These are phyloP conservation scores for Sceloporus undulatus DNA, from an alignment of 2,113 vertebrate genomes.

Conservation along the genomic window DNA sequence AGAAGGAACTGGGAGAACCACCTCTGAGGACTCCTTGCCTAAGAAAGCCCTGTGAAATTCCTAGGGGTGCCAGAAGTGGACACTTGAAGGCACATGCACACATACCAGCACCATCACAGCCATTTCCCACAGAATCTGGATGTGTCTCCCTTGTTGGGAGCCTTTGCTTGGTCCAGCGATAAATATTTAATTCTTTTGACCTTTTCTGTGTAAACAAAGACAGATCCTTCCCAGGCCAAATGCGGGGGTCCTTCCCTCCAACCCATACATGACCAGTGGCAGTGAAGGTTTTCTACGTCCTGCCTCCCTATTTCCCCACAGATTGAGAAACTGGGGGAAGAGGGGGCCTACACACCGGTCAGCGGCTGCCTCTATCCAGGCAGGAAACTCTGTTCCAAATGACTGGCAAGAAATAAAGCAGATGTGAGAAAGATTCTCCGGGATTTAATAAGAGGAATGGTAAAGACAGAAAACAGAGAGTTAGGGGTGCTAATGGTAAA, in stretches of 20 bases:
- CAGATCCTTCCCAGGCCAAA: not conserved
- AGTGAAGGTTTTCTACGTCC: not conserved
- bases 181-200: conserved; percentile 23
- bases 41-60: too few species aligned
- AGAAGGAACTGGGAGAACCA: too few species aligned
- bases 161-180: not conserved
- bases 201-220: conserved; percentile 10
- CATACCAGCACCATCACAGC: too few species aligned
- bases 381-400: not conserved
- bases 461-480: too few species aligned
- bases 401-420: conserved; percentile 10
- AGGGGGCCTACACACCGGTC: not conserved
- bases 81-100: too few species aligned
- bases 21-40: too few species aligned
- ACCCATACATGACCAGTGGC: too few species aligned
- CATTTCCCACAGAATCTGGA: not conserved
- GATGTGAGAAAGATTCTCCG: not conserved
- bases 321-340: not conserved
- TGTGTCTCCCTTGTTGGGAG: too few species aligned
- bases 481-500: too few species aligned
- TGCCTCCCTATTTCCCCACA: not conserved
- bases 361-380: not conserved
- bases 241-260: too few species aligned
- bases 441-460: not conserved
- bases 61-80: too few species aligned